These are phyloP conservation scores for Bombus waltoni DNA, from an alignment of 1,140 invertebrate genomes.

Conservation along the genomic window DNA sequence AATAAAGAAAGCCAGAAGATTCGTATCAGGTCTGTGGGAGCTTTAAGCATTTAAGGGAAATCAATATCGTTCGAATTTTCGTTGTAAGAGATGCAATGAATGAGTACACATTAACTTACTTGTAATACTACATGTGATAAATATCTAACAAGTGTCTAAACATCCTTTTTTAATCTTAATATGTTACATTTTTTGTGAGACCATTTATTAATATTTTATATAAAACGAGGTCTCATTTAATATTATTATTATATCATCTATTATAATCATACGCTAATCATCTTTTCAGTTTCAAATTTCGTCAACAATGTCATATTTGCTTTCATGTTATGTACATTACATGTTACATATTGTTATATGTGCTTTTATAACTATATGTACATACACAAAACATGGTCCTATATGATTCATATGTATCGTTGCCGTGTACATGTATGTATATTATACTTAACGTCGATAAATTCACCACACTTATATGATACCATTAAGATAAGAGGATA, in stretches of 20 bases:
- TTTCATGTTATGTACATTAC: constrained; percentile 65
- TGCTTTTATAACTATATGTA: constrained; percentile 68
- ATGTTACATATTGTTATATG: constrained; percentile 44
- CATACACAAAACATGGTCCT: constrained; percentile 76
- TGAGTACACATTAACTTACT: constrained; percentile 53
- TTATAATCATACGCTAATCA: constrained; percentile 19
- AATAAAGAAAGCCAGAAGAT: not conserved
- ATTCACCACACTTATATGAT: constrained; percentile 28
- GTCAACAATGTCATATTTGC: constrained; percentile 42
- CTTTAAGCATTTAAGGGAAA: constrained; percentile 24
- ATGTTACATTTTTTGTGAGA: constrained; percentile 51
- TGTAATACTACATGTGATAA: constrained; percentile 18
- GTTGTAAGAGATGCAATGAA: constrained; percentile 63
- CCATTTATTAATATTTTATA: constrained; percentile 40
- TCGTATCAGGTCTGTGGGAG: not conserved
- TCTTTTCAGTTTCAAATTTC: constrained; percentile 30
- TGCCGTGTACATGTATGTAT: constrained; percentile 68
- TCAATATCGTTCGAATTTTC: constrained; percentile 36
- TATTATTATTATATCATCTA: constrained; percentile 3
- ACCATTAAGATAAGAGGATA: constrained; percentile 42
- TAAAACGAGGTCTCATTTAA: constrained; percentile 69
- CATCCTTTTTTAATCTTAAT: constrained; percentile 31
- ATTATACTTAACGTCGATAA: constrained; percentile 50
- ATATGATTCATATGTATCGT: constrained; percentile 77
- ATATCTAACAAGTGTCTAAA: constrained; percentile 32